A percentile compares a stretch with the other conserved stretches of the same genome.
Conservation (phyloP, 1,140 invertebrate genomes). For the Agrypnia vestita region DNA sequence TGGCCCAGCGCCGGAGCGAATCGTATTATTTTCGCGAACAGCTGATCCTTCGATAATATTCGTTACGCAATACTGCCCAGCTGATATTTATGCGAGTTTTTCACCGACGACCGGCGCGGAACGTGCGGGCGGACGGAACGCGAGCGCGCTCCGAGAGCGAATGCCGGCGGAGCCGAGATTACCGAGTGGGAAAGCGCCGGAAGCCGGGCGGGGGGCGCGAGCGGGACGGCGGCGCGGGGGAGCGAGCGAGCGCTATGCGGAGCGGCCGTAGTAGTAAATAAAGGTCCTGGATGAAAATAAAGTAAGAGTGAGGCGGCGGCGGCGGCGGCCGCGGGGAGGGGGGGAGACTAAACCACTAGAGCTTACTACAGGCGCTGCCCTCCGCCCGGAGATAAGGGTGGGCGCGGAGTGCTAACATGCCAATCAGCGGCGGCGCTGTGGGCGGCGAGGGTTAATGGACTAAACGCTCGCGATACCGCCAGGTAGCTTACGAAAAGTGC, state of each 20-base stretch:
- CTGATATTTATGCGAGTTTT: slow-evolving; percentile 34
- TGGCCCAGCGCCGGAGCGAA: slow-evolving; percentile 1
- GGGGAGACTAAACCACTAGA: slow-evolving; percentile 14
- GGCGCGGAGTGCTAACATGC: neutral
- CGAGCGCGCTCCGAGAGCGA: slow-evolving; percentile 48
- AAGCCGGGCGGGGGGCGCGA: slow-evolving; percentile 35
- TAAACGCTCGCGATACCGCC: too few species aligned
- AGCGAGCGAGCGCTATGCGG: slow-evolving; percentile 28
- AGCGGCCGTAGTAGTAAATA: slow-evolving; percentile 42
- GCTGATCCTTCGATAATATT: slow-evolving; percentile 52
- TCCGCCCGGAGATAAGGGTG: neutral
- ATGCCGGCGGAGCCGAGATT: slow-evolving; percentile 42
- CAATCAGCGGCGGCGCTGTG: neutral
- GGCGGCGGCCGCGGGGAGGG: neutral
- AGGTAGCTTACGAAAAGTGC: too few species aligned
- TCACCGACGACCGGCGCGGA: slow-evolving; percentile 7
- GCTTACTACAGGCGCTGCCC: slow-evolving; percentile 11
- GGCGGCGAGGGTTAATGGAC: slow-evolving; percentile 9
- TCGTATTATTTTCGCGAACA: slow-evolving; percentile 35
- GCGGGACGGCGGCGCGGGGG: slow-evolving; percentile 5
- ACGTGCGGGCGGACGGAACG: neutral
- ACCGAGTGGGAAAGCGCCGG: slow-evolving; percentile 37
- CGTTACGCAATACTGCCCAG: slow-evolving; percentile 46
- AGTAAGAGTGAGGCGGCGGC: slow-evolving; percentile 26
- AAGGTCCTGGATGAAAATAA: slow-evolving; percentile 45